Conservation (phyloP, 1,140 invertebrate genomes). For the Apis florea region DNA sequence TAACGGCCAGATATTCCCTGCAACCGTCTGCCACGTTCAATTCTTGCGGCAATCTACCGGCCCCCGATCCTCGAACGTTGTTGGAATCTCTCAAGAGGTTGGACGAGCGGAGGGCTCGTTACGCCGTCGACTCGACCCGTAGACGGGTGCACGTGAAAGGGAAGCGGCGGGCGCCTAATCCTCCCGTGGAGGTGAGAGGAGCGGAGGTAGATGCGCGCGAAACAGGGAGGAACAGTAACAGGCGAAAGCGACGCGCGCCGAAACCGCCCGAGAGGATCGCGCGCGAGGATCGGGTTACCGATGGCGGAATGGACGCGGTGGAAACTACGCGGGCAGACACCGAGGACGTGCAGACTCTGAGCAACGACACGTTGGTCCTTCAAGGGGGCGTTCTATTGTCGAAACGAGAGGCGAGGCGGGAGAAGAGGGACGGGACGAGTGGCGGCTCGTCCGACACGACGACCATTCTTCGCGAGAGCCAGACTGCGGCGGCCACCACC, state of each 20-base stretch:
- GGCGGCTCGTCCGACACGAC: neutral
- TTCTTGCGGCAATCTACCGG: slow-evolving; percentile 80
- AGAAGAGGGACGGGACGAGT: neutral
- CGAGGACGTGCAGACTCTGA: slow-evolving; percentile 62
- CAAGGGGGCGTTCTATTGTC: slow-evolving; percentile 71
- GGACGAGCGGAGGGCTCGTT: slow-evolving; percentile 78
- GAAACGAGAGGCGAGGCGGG: slow-evolving; percentile 61
- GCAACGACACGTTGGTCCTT: slow-evolving; percentile 76
- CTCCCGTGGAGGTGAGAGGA: slow-evolving; percentile 78
- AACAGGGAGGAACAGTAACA: slow-evolving; percentile 71
- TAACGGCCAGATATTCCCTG: slow-evolving; percentile 72
- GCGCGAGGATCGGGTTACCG: neutral
- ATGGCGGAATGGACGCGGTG: slow-evolving; percentile 61
- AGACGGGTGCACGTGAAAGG: slow-evolving; percentile 85
- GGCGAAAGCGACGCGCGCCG: slow-evolving; percentile 82
- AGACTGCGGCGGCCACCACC: neutral
- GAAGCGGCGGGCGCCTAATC: slow-evolving; percentile 86
- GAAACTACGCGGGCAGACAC: slow-evolving; percentile 28
- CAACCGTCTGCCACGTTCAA: slow-evolving; percentile 79
- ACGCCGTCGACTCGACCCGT: slow-evolving; percentile 80
- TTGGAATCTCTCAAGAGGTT: slow-evolving; percentile 68
- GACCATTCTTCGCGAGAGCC: slow-evolving; percentile 16
- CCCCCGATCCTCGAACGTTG: slow-evolving; percentile 57
- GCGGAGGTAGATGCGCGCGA: slow-evolving; percentile 58
- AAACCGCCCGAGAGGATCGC: slow-evolving; percentile 78